These are phyloP conservation scores for Philaenus spumarius DNA, from an alignment of 1,140 invertebrate species.

Conservation along the genomic window DNA sequence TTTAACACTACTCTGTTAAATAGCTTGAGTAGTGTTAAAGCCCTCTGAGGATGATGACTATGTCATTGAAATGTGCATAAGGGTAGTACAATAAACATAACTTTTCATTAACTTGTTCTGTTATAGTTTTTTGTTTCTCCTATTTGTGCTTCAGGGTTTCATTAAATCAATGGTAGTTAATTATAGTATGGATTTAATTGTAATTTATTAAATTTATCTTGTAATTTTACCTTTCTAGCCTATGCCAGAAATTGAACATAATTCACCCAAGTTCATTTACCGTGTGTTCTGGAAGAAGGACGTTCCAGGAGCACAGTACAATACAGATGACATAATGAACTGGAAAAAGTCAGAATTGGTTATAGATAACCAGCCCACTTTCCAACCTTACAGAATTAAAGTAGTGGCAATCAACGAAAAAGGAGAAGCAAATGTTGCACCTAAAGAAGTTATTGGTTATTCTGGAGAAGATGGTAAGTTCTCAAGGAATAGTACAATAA, in stretches of 20 bases:
- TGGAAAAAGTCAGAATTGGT: slow-evolving; percentile 61
- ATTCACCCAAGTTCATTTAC: slow-evolving; percentile 90
- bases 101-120: too few species aligned
- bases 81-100: too few species aligned
- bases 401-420: slow-evolving; percentile 86
- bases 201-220: slow-evolving; percentile 2
- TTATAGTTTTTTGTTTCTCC: too few species aligned
- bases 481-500: too few species aligned
- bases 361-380: slow-evolving; percentile 83
- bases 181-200: too few species aligned
- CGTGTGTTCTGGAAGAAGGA: slow-evolving; percentile 80
- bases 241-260: slow-evolving; percentile 95
- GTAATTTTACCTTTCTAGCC: slow-evolving; percentile 48
- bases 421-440: slow-evolving; percentile 78
- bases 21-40: background rate
- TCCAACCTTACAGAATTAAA: slow-evolving; percentile 84
- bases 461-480: slow-evolving; percentile 84
- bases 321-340: slow-evolving; percentile 63
- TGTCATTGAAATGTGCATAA: too few species aligned
- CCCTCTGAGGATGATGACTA: too few species aligned
- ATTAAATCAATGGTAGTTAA: too few species aligned
- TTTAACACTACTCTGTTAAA: too few species aligned
- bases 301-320: slow-evolving; percentile 65
- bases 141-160: too few species aligned
- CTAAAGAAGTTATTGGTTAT: slow-evolving; percentile 78